These are phyloP conservation scores for Mola mola DNA, from an alignment of 2,113 vertebrate species.

Conservation along the genomic window DNA sequence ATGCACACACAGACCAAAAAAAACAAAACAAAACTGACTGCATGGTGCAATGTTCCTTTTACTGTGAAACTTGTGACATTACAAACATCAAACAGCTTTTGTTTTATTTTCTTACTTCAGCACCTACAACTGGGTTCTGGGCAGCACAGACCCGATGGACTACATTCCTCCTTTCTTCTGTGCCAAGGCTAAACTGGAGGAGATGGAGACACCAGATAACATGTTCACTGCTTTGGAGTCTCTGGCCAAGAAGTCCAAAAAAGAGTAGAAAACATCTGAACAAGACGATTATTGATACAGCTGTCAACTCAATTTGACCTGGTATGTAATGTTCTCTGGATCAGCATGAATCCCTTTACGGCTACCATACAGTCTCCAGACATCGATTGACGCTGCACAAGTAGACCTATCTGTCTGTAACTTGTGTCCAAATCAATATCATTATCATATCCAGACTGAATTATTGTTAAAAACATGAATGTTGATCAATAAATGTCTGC, in stretches of 20 bases:
- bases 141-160: conserved; percentile 41
- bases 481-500: too few relatives aligned
- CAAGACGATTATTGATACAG: too few relatives aligned
- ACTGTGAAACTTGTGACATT: neutral
- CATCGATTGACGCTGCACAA: too few relatives aligned
- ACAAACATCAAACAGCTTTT: neutral
- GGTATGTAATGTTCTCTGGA: neutral
- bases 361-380: too few relatives aligned
- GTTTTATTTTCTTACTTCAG: conserved; percentile 31
- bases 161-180: conserved; percentile 49
- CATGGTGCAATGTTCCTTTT: too few relatives aligned
- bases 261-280: neutral
- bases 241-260: conserved; percentile 33
- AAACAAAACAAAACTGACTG: too few relatives aligned
- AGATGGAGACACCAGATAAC: conserved; percentile 14
- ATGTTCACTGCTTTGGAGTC: conserved; percentile 46
- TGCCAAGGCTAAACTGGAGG: conserved; percentile 22
- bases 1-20: too few relatives aligned
- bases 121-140: conserved; percentile 61
- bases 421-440: too few relatives aligned
- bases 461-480: too few relatives aligned
- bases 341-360: too few relatives aligned
- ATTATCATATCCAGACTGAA: too few relatives aligned
- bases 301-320: neutral
- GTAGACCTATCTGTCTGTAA: too few relatives aligned